Conservation (phyloP, 2,113 vertebrate species). For the Buteo buteo region DNA sequence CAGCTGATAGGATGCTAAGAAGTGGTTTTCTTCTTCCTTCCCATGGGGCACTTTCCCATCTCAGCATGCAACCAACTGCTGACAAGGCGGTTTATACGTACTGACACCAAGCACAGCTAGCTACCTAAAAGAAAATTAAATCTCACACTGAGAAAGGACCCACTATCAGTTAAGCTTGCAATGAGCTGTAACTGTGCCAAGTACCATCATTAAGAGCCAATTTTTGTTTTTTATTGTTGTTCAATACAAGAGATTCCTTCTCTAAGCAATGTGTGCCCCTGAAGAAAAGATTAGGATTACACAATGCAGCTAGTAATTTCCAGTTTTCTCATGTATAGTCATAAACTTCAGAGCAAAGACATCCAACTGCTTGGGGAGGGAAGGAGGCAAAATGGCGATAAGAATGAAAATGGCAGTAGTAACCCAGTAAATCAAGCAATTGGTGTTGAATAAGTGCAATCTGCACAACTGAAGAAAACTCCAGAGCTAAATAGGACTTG, state of each 20-base stretch:
- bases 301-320: not conserved
- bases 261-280: not conserved
- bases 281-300: not conserved
- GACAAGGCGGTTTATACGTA: slow-evolving; percentile 31
- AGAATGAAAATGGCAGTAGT: not conserved
- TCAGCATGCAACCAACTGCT: not conserved
- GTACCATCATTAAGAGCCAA: not conserved
- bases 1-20: not conserved
- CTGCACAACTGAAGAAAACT: not conserved
- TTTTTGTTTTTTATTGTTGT: not conserved
- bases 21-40: not conserved
- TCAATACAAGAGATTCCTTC: not conserved
- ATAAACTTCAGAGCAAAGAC: not conserved
- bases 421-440: not conserved
- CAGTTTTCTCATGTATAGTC: not conserved
- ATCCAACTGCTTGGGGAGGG: not conserved
- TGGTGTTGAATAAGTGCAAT: not conserved
- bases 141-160: slow-evolving; percentile 30
- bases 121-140: slow-evolving; percentile 38
- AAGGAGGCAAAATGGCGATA: not conserved
- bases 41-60: not conserved
- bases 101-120: slow-evolving; percentile 26
- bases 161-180: not conserved
- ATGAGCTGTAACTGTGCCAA: slow-evolving; percentile 14
- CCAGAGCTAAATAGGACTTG: not conserved